Evolutionary conservation across 1,140 invertebrate species (phyloP).

Genomic region (Cydia pomonella): DNA sequence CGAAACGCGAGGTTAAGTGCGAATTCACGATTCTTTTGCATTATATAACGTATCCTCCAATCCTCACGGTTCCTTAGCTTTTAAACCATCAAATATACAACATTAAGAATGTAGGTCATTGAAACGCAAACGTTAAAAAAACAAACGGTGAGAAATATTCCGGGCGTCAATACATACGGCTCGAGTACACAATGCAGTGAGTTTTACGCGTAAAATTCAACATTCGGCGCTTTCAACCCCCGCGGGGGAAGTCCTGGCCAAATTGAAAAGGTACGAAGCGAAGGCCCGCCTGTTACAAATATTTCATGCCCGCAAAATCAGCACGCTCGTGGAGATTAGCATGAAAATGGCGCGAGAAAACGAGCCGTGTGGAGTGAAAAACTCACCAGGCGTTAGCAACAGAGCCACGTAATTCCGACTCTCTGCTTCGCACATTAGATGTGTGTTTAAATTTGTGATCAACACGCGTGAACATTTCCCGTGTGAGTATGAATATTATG

Average conservation of each 20-base stretch:
- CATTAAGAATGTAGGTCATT: conserved; percentile 35
- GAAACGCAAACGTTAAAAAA: conserved; percentile 36
- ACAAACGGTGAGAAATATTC: conserved; percentile 25
- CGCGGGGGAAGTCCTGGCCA: conserved; percentile 42
- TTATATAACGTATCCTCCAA: conserved; percentile 48
- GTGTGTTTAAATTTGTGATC: conserved; percentile 47
- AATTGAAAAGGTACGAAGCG: conserved; percentile 62
- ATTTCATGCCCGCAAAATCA: conserved; percentile 64
- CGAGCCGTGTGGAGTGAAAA: conserved; percentile 41
- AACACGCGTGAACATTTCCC: conserved; percentile 39
- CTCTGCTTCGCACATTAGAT: conserved; percentile 39
- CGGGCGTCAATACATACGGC: conserved; percentile 38
- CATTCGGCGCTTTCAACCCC: conserved; percentile 49
- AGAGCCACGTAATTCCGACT: conserved; percentile 40
- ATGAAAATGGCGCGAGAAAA: conserved; percentile 60
- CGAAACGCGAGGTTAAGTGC: conserved; percentile 44
- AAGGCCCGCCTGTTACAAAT: conserved; percentile 56
- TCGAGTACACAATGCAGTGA: conserved; percentile 41
- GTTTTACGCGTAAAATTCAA: conserved; percentile 51
- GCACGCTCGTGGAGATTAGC: conserved; percentile 58
- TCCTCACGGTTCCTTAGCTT: conserved; percentile 35
- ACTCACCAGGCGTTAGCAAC: conserved; percentile 37
- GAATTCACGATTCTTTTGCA: conserved; percentile 51
- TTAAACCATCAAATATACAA: conserved; percentile 37
- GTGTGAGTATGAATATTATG: conserved; percentile 1